These are phyloP conservation scores for Oenanthe melanoleuca DNA, from an alignment of 2,113 vertebrate species.

Conservation along the genomic window DNA sequence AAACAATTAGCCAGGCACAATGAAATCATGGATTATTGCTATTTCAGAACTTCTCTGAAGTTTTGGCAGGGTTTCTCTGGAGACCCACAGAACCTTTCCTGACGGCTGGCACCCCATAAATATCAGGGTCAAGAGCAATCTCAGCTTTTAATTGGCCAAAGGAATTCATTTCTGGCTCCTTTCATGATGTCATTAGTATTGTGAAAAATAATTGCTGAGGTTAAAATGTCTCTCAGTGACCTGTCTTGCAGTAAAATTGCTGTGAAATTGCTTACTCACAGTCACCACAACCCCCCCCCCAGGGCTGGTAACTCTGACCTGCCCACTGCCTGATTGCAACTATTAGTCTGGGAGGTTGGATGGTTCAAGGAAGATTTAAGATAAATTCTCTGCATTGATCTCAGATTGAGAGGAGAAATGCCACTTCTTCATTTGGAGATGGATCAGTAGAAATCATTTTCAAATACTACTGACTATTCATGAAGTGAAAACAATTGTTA, in stretches of 20 bases:
- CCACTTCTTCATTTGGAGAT: neutral
- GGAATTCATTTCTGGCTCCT: neutral
- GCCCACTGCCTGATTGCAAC: neutral
- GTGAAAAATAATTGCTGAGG: slow-evolving; percentile 23
- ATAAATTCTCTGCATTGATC: neutral
- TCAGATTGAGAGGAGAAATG: neutral
- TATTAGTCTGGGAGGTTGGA: neutral
- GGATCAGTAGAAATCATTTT: neutral
- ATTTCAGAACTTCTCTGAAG: neutral
- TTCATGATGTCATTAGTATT: neutral
- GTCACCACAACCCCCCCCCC: neutral
- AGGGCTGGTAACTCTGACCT: neutral
- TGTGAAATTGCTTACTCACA: neutral
- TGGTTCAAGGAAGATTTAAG: neutral
- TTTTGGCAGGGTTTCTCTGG: neutral
- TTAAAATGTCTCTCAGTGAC: neutral
- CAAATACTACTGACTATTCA: neutral
- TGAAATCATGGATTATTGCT: neutral
- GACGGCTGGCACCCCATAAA: neutral
- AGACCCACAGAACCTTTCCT: neutral
- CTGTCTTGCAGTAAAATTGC: neutral
- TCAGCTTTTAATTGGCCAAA: slow-evolving; percentile 27
- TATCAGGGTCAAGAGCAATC: neutral
- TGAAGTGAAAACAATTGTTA: neutral
- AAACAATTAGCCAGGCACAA: slow-evolving; percentile 14